Conservation (phyloP, 1,140 invertebrate genomes). For the Eulimnadia texana region DNA sequence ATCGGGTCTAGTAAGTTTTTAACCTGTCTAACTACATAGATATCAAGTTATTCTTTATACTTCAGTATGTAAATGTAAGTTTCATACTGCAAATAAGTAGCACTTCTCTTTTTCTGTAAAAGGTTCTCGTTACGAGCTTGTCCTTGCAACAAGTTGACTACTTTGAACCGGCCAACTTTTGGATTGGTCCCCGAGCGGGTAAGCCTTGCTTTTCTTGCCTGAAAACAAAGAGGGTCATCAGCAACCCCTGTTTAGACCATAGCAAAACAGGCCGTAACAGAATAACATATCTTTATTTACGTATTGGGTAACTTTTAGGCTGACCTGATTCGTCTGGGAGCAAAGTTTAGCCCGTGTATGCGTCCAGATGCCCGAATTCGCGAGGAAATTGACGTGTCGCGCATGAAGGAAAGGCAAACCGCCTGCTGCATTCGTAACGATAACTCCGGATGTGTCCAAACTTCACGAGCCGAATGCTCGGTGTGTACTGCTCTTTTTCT, state of each 20-base stretch:
- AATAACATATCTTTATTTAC: conserved; percentile 15
- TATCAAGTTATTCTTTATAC: no score
- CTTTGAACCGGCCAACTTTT: conserved; percentile 60
- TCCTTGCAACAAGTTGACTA: conserved; percentile 83
- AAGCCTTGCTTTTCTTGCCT: neutral
- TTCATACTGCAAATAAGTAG: no score
- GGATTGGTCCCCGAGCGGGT: conserved; percentile 44
- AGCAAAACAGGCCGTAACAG: no score
- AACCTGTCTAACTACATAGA: neutral
- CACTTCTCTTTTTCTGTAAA: no score
- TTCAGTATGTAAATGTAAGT: no score
- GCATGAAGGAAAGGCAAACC: conserved; percentile 73
- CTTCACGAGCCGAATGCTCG: conserved; percentile 86
- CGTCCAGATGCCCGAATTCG: conserved; percentile 77
- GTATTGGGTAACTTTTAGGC: conserved; percentile 44
- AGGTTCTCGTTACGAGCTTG: conserved; percentile 85
- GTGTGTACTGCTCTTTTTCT: conserved; percentile 44
- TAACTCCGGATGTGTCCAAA: conserved; percentile 95
- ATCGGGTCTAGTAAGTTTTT: conserved; percentile 46
- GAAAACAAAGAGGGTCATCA: no score
- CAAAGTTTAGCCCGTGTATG: conserved; percentile 99
- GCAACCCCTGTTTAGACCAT: no score
- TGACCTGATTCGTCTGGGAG: conserved; percentile 92
- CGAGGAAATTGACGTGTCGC: conserved; percentile 68
- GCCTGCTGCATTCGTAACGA: conserved; percentile 94